Base-by-base conservation (phyloP, 1,140 invertebrate species). In the Heterodera schachtii region DNA sequence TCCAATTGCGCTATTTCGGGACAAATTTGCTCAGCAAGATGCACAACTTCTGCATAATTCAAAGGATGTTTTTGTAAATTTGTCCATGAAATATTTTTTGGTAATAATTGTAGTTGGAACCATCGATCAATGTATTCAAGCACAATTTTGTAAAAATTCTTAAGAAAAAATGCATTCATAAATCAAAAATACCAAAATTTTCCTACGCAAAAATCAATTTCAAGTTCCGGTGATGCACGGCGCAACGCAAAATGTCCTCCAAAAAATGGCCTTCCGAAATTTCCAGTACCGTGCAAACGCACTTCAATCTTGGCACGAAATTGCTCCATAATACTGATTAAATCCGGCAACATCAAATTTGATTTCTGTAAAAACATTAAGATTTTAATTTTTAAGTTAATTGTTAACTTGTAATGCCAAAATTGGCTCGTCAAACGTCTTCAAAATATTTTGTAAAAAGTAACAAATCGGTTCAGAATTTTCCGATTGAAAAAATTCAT, bases 401-500 rank as follows among this genome's bases (percentile, higher is more conserved):
- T 11, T 13, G 19, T 11, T 6, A 9, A 71, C 70, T 19, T 71
- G 70, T 71, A 71, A 6, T 16, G 70, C 44, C 4, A 71, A 46
- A 71, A 71, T 71, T 3, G 70, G 41, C 41, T 71, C 70, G 9
- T 71, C 44, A 16, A 71, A 71, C 19, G 44, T 71, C 19, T 71
- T 71, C 44, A 71, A 6, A 71, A 71, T 19, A 71, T 71, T 71
- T 71, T 71, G 70, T 19, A 71, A 71, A 71, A 71, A 71, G 44
- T 11, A 71, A 9, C 7, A 71, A 9, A 71, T 71, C 44, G 70
- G 70, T 46, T 71, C 44, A 43, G 79, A 81, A 19, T 46, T 46
- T 11, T 66, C 78, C 3, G 79, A 81, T 9, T 57, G 16, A 16
- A 81, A 81, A 57, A 81, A 81, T 16, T 81, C 77, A 6, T 43